Conservation (phyloP, 2,888 invertebrate genomes). For the Drosophila rubida region DNA sequence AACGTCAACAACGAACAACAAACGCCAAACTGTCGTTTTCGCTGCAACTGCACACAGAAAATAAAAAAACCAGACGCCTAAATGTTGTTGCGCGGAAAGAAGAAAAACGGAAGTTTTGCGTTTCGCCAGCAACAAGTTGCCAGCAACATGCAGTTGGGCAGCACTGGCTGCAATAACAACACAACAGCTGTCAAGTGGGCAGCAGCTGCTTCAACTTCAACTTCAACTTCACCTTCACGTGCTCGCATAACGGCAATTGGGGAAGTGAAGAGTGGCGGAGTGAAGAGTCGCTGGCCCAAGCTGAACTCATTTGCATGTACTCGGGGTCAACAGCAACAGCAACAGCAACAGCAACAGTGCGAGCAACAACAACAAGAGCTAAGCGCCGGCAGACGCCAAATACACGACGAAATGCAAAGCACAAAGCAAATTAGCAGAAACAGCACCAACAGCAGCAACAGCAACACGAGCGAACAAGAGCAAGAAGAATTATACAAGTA, state of each 20-base stretch:
- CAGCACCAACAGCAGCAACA: constrained; percentile 14
- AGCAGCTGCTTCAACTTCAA: constrained; percentile 31
- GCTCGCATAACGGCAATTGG: constrained; percentile 47
- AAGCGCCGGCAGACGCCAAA: constrained; percentile 31
- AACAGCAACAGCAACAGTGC: constrained; percentile 20
- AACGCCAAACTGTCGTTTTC: constrained; percentile 65
- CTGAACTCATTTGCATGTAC: constrained; percentile 72
- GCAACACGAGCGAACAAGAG: constrained; percentile 5
- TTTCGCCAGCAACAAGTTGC: constrained; percentile 54
- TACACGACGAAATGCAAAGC: constrained; percentile 33
- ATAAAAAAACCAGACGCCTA: constrained; percentile 27
- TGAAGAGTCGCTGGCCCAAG: constrained; percentile 48
- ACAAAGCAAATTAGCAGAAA: constrained; percentile 41
- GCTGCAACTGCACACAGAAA: constrained; percentile 24
- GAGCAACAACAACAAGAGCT: constrained; percentile 21
- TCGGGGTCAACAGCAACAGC: constrained; percentile 60
- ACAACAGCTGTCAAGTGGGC: constrained; percentile 55
- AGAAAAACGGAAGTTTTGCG: constrained; percentile 42
- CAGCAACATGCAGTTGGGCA: constrained; percentile 32
- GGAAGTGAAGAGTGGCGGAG: constrained; percentile 29
- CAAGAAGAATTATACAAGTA: constrained; percentile 24
- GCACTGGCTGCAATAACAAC: constrained; percentile 56
- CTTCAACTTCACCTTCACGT: constrained; percentile 11
- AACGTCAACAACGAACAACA: constrained; percentile 31
- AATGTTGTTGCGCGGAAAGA: constrained; percentile 43